Evolutionary conservation across 2,888 invertebrate genomes (phyloP), one percentile per base, ranked within the genome.

Genomic region (Lochmaea crataegi): DNA sequence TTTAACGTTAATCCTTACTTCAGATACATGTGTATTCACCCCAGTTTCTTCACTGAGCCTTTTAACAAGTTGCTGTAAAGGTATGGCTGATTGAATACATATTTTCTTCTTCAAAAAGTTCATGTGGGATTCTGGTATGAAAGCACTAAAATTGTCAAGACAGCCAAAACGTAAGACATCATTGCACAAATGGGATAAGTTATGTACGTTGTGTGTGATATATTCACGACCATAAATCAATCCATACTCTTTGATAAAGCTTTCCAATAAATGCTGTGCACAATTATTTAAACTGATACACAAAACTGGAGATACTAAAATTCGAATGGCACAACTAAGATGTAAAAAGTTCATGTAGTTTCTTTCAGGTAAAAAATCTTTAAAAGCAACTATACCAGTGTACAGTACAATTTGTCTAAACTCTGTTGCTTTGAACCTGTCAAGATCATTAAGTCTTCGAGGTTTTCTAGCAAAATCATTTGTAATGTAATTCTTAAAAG

Each of bases 131-230:
- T 78, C 79, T 42, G 74, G 75, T 48, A 70, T 48, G 58, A 80
- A 80, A 14, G 78, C 75, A 71, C 78, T 78, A 74, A 80, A 81
- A 63, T 76, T 74, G 65, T 81, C 77, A 41, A 79, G 61, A 42
- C 65, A 57, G 16, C 80, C 80, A 72, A 70, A 78, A 12, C 61
- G 51, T 71, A 75, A 45, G 2, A 77, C 80, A 75, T 79, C 76
- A 57, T 70, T 32, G 18, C 76, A 48, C 51, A 81, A 75, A 74
- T 81, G 79, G n/a, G 71, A 68, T 60, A 80, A 67, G 74, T 77
- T 78, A 68, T 80, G 79, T 9, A 81, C 73, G 72, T 81, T 81
- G 56, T 78, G 73, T 10, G 73, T 74, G 14, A 80, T 51, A 75
- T 77, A 77, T 53, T 78, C 66, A 56, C 60, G n/a, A 9, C 80